Base-by-base conservation (phyloP, 2,888 invertebrate genomes). In the Eupithecia pulchellata region DNA sequence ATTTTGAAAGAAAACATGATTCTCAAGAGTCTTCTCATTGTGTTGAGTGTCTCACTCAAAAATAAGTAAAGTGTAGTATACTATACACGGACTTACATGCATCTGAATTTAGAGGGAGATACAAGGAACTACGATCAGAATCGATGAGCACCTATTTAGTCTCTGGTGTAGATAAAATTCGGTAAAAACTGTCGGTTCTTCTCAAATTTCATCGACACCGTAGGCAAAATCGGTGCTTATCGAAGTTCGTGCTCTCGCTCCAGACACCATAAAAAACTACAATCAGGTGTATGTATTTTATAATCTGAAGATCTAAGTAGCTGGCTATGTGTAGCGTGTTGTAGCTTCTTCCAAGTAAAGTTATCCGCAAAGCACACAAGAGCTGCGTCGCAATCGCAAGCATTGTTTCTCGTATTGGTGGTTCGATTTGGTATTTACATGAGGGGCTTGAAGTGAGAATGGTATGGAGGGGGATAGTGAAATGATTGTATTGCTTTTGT, bases 361-460 rank as follows among this genome's bases (percentile, higher is more conserved):
- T 86, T 77, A 81, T 82, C 83, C 84, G 86, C 83, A 71, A 89
- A 89, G 88, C 88, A 81, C 83, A 83, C 69, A 84, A 81, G 82
- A 77, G 36, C 58, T 67, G 81, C 81, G 77, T 81, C 76, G 76
- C 64, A 83, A 83, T 81, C 76, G 76, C 64, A 83, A 83, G 82
- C 83, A 75, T 71, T 72, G 69, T 67, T 64, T 73, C 76, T 79
- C 74, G 71, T 76, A 30, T n/a, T n/a, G n/a, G 71, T 67, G 70
- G 70, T 72, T 74, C 65, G 72, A 73, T 68, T 66, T 60, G 64
- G 68, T 84, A 86, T 85, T 79, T 85, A 86, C 84, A 87, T 78
- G 80, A 81, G 81, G 80, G 77, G 57, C 62, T 66, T 64, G 29
- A 77, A 81, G 84, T 84, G 84, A 81, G 72, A 75, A 85, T 87